Evolutionary conservation across 1,140 invertebrate genomes (phyloP), one percentile per base, ranked within the genome.

Genomic region (Diorhabda elongata): DNA sequence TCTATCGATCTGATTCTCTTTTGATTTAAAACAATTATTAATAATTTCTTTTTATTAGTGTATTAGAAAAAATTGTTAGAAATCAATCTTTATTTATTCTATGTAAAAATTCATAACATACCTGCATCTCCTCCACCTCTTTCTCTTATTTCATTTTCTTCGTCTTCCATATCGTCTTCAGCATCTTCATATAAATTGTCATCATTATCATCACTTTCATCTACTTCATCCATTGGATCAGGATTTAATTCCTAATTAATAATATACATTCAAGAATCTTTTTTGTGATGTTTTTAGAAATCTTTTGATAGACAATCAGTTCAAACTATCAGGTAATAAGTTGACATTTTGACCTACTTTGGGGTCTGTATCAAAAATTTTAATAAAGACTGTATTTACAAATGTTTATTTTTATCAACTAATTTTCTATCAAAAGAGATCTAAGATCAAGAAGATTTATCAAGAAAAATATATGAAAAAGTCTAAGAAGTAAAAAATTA

Each of bases 201-300:
- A 67, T 79, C 76, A 3, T 77, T 75, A 68, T 76, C 73, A 45
- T 75, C n/a, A 44, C 61, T 62, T 5, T 65, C 64, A 8, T 79
- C 78, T 56, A 76, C 77, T 43, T 77, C 69, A 73, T 81, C 80
- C 11, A 71, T 68, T 42, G 77, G 78, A 69, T 81, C 80, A 11
- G 80, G 78, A 75, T 81, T 80, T 58, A 81, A 73, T 70, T 72
- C 76, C 74, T 78, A 67, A 69, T 26, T 26, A 1, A 26, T 26
- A 26, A 26, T 26, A 26, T 26, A 26, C 26, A 26, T 26, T 26
- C 26, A 26, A 26, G 26, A 26, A 26, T 26, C 26, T 26, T 26
- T 26, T 26, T 26, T 2, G 1, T 26, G 26, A 26, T 26, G 26
- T 1, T 26, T 26, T 26, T 26, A 26, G 26, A 26, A 26, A 26